Base-by-base conservation (phyloP, 2,888 invertebrate species). In the Chrysolina americana region DNA sequence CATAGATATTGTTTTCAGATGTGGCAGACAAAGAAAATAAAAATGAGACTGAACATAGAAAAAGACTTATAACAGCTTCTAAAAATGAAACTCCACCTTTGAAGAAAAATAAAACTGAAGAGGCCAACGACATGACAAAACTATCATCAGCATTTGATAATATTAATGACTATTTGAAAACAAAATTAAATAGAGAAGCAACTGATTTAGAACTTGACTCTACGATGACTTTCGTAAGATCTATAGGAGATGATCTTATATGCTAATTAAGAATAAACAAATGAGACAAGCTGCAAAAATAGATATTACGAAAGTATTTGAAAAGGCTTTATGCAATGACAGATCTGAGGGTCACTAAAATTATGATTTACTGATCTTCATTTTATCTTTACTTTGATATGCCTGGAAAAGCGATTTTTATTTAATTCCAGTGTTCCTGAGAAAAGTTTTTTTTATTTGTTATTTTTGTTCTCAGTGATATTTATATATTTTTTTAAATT, bases 131-230 rank as follows among this genome's bases (percentile, higher is more conserved):
- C 21, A 36, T 63, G 41, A n/a, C 36, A 36, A 63, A 63, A n/a
- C 13, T 63, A 8, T 63, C 63, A 28, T 63, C 63, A 9, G n/a
- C 36, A 11, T 63, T 63, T 36, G 63, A 63, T 63, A 23, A 63
- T 63, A 41, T 63, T n/a, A 63, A 63, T 63, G 63, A 63, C 1
- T 63, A 63, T n/a, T n/a, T n/a, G n/a, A n/a, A n/a, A n/a, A n/a
- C n/a, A n/a, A 15, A n/a, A 44, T 44, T 6, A 63, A 13, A 36
- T 15, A 17, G 23, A 63, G 28, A 63, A 36, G 36, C 13, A 17
- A 36, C 4, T 3, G 59, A 63, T 63, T 15, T 63, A 63, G 36
- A 63, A 63, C 36, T n/a, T 36, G 63, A 63, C 13, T 63, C 36
- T 4, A 36, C 17, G 9, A 63, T 63, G 28, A 63, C 4, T 36